Base-by-base conservation (phyloP, 2,888 invertebrate genomes). In the Keiferia lycopersicella region DNA sequence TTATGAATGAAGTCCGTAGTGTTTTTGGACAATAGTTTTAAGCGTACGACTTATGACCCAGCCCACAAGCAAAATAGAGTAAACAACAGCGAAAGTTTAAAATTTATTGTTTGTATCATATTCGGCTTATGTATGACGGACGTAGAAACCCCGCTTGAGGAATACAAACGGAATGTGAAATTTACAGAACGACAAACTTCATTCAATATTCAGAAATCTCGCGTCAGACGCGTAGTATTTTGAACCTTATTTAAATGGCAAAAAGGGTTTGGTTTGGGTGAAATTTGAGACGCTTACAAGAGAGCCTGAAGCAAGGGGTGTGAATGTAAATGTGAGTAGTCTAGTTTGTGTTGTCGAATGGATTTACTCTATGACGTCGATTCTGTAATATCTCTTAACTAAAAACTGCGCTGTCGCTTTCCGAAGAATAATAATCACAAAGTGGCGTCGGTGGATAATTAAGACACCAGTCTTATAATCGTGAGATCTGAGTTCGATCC, bases 101-200 rank as follows among this genome's bases (percentile, higher is more conserved):
- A n/a, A n/a, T n/a, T n/a, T n/a, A n/a, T n/a, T n/a, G n/a, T 45
- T 16, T n/a, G n/a, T 45, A 45, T n/a, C 45, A 4, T 7, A 22
- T 14, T 11, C 20, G 22, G 51, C 22, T 22, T 53, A 57, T 45
- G 64, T 64, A 61, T 57, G 64, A 61, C 48, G 57, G 65, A 60
- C 57, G 39, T 58, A 50, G 61, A 38, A 39, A 41, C 62, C 34
- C 38, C 20, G 16, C 48, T 57, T 20, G 64, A 64, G 63, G 65
- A 65, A 69, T 69, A 69, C 68, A 71, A 72, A 72, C 70, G 67
- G 69, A 71, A 73, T 73, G 67, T 67, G 60, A 69, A 73, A 71
- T 70, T 64, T 64, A 67, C 64, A 66, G 64, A 51, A 67, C 66
- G 65, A 67, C 66, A 66, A 68, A 64, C 61, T 67, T 70, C 67